Percentiles rank a stretch among this genome's conserved stretches.
Evolutionary conservation across 2,797 vertebrate genomes (phyloP).

Genomic region (Silurus lanzhouensis): DNA sequence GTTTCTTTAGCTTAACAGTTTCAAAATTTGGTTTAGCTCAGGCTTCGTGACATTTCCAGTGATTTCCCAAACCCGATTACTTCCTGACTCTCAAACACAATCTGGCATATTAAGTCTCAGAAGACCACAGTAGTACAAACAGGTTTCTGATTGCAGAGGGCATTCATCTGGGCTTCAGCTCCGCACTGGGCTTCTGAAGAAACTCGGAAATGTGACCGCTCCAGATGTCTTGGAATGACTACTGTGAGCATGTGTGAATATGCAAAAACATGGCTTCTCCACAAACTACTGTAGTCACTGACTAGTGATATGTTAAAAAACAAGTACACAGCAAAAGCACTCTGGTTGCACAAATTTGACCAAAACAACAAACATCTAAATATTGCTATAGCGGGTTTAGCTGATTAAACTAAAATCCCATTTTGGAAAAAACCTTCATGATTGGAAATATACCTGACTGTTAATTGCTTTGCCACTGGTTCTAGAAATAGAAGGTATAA

Average conservation of each 20-base stretch:
- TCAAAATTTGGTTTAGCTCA: background rate
- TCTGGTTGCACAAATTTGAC: background rate
- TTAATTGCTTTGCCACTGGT: background rate
- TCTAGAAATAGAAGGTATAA: background rate
- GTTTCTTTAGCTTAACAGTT: background rate
- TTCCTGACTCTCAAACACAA: slow-evolving; percentile 29
- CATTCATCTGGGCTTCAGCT: slow-evolving; percentile 32
- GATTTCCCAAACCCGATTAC: slow-evolving; percentile 24
- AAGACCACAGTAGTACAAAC: slow-evolving; percentile 32
- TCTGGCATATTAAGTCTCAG: slow-evolving; percentile 21
- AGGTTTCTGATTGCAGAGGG: slow-evolving; percentile 38
- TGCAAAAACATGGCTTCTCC: slow-evolving; percentile 27
- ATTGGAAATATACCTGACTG: background rate
- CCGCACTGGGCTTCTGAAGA: slow-evolving; percentile 10
- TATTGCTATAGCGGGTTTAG: background rate
- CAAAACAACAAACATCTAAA: background rate
- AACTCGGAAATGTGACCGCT: slow-evolving; percentile 19
- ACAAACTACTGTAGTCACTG: slow-evolving; percentile 1
- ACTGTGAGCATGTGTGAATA: slow-evolving; percentile 20
- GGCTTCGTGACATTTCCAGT: slow-evolving; percentile 14
- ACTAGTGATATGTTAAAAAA: background rate
- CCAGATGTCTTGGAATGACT: slow-evolving; percentile 39
- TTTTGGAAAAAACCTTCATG: background rate
- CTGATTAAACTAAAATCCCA: background rate
- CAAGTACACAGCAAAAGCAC: background rate